A percentile compares a stretch with the other conserved stretches of the same genome.
Conservation (phyloP, 2,888 invertebrate species). For the Dendrolimus houi region DNA sequence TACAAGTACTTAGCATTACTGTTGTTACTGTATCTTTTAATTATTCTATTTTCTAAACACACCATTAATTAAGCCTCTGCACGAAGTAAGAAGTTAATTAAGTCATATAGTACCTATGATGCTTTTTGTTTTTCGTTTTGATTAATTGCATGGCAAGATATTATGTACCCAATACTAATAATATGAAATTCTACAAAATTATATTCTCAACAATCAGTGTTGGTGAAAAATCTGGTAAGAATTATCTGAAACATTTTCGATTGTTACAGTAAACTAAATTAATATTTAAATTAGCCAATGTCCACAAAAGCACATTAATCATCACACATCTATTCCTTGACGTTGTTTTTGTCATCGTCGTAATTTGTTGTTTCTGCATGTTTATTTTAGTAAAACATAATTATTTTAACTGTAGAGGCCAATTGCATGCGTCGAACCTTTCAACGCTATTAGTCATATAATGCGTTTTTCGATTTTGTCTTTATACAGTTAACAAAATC, state of each 20-base stretch:
- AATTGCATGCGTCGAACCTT: background rate
- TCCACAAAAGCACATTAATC: too few species aligned
- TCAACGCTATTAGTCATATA: background rate
- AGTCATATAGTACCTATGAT: conserved; percentile 12
- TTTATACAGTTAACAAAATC: background rate
- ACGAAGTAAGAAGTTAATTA: conserved; percentile 12
- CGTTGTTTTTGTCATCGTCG: conserved; percentile 6
- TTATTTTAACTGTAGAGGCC: background rate
- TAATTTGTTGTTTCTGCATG: conserved; percentile 3
- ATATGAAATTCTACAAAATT: too few species aligned
- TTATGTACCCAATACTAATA: too few species aligned
- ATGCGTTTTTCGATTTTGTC: background rate
- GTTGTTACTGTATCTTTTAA: conserved; percentile 14
- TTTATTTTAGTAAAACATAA: background rate
- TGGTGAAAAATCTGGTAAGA: too few species aligned
- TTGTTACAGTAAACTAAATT: too few species aligned
- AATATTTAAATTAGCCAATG: too few species aligned
- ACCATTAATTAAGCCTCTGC: conserved; percentile 8
- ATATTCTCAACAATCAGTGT: too few species aligned
- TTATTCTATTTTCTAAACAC: conserved; percentile 12
- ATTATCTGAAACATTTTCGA: too few species aligned
- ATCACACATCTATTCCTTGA: background rate
- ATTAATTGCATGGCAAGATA: conserved; percentile 13
- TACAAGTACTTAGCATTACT: conserved; percentile 17
- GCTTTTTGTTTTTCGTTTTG: conserved; percentile 14